These are phyloP conservation scores for Ariolimax columbianus DNA, from an alignment of 2,888 invertebrate species.

Conservation along the genomic window DNA sequence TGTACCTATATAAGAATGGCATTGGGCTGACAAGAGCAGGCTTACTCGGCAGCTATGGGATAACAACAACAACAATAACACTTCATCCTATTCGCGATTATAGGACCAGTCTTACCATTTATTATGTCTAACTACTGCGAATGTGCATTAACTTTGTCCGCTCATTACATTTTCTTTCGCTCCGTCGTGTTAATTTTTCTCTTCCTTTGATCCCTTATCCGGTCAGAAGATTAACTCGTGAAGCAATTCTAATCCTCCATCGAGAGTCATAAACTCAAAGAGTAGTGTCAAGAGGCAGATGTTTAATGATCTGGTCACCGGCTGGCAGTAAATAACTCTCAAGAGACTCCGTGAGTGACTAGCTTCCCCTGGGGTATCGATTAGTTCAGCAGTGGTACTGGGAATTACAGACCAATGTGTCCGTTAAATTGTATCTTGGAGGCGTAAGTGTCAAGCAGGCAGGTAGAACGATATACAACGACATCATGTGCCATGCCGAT, in stretches of 20 bases:
- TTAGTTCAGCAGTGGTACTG: not conserved
- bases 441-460: not conserved
- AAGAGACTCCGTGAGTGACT: not conserved
- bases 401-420: not conserved
- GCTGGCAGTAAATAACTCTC: not conserved
- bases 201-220: not conserved
- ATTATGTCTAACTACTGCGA: too few species aligned
- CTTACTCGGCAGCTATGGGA: too few species aligned
- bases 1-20: too few species aligned
- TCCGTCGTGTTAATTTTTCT: not conserved
- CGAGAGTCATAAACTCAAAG: not conserved
- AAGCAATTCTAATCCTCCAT: not conserved
- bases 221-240: not conserved
- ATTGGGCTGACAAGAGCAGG: too few species aligned
- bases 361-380: not conserved
- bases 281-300: not conserved
- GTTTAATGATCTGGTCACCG: not conserved
- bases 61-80: too few species aligned
- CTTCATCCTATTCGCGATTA: too few species aligned
- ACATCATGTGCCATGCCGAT: too few species aligned
- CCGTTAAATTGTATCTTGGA: not conserved
- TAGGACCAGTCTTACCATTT: too few species aligned
- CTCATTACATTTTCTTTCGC: too few species aligned
- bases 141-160: too few species aligned
- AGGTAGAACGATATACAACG: not conserved